These are phyloP conservation scores for Drosophila kepulauana DNA, from an alignment of 1,140 invertebrate species.

Conservation along the genomic window DNA sequence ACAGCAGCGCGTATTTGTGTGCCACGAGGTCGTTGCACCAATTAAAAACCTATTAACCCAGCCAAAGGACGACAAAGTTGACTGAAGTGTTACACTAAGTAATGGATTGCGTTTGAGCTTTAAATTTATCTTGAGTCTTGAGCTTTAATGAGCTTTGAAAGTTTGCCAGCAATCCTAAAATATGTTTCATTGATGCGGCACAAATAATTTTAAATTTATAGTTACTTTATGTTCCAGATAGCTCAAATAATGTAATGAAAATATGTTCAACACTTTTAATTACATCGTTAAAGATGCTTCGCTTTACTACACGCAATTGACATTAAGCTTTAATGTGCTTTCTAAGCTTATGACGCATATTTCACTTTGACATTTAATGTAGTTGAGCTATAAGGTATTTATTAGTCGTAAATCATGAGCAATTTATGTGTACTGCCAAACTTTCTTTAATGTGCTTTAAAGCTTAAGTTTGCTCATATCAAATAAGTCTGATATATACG, in stretches of 20 bases:
- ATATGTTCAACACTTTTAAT: background rate
- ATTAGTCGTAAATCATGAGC: too few relatives aligned
- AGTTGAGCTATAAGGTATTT: too few relatives aligned
- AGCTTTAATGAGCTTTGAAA: background rate
- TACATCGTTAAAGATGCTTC: background rate
- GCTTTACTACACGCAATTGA: background rate
- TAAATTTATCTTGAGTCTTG: background rate
- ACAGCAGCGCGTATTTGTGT: background rate
- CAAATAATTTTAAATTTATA: too few relatives aligned
- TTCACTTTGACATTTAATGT: background rate
- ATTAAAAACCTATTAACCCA: constrained; percentile 15
- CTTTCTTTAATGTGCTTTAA: background rate
- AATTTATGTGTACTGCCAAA: background rate
- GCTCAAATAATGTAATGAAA: too few relatives aligned
- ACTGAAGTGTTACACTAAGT: too few relatives aligned
- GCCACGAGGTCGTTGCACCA: constrained; percentile 18
- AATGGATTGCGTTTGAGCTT: too few relatives aligned
- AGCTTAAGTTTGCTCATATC: too few relatives aligned
- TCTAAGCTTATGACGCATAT: background rate
- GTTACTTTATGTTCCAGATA: too few relatives aligned
- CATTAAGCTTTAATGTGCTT: constrained; percentile 16
- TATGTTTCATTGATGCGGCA: too few relatives aligned
- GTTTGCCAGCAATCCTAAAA: too few relatives aligned
- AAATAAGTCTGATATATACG: too few relatives aligned
- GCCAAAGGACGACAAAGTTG: background rate